These are phyloP conservation scores for Falco columbarius DNA, from an alignment of 2,797 vertebrate genomes.

Conservation along the genomic window DNA sequence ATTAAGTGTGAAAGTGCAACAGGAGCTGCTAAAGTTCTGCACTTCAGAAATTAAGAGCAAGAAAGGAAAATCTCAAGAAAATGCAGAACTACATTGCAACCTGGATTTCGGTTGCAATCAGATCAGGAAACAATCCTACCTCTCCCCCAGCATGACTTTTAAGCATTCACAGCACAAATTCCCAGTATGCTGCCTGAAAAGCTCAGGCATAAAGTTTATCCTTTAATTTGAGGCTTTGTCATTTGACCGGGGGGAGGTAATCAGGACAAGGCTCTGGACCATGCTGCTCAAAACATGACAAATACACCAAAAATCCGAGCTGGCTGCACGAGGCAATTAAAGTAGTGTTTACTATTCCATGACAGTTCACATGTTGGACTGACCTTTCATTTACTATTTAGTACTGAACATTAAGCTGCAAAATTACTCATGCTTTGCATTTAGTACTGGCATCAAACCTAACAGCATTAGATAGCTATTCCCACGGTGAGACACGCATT, in stretches of 20 bases:
- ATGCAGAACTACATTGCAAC: not conserved
- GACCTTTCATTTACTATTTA: conserved; percentile 65
- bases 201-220: not conserved
- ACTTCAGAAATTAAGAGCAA: not conserved
- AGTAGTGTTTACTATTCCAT: conserved; percentile 22
- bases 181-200: not conserved
- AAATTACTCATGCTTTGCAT: conserved; percentile 38
- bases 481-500: rapidly evolving
- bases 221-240: conserved; percentile 50
- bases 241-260: not conserved
- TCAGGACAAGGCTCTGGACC: conserved; percentile 15
- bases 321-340: conserved; percentile 43
- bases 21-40: not conserved
- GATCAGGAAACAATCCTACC: not conserved
- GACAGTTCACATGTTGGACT: conserved; percentile 49
- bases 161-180: not conserved
- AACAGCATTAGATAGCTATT: not conserved
- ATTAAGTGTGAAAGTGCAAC: not conserved
- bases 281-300: conserved; percentile 36
- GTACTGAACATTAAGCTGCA: conserved; percentile 16
- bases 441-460: conserved; percentile 16
- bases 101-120: not conserved
- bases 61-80: not conserved
- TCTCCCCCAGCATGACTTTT: not conserved
- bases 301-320: conserved; percentile 26